Evolutionary conservation across 2,797 vertebrate genomes (phyloP), one percentile per base, ranked within the genome.

Genomic region (Artibeus lituratus): DNA sequence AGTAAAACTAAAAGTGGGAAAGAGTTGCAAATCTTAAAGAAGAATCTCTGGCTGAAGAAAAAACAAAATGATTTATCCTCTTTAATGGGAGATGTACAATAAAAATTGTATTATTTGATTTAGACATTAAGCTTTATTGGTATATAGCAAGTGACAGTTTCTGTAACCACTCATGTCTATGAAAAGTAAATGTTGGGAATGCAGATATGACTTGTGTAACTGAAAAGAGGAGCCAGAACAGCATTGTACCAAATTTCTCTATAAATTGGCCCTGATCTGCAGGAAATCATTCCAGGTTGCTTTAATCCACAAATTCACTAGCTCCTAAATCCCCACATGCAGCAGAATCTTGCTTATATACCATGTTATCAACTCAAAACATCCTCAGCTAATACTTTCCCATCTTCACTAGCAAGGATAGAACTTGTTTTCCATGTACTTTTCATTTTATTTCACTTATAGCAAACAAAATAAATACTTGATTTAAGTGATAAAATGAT

Each of bases 371-470:
- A 91, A 39, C n/a, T 74, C 53, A 65, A 94, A 49, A 67, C 12
- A 81, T 91, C n/a, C 51, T n/a, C 6, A 83, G 37, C 19, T 77
- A 91, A 78, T 26, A 39, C 35, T 87, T 90, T 90, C 12, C n/a
- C 19, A 18, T 77, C 24, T 90, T 90, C 18, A 53, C 67, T 42
- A 86, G 44, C 42, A 80, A 93, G 10, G 4, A 73, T 62, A n/a
- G n/a, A 69, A 76, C 47, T 86, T 92, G 16, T 42, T 94, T 87
- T 16, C 19, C 55, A 77, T 42, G 12, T 42, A 39, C 62, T 10
- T 69, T 81, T 95, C 29, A 87, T 77, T 96, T 92, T 8, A 53
- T 55, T 95, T 62, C 42, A 85, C 37, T 80, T 77, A 18, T 18
- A 85, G 47, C 21, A 67, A 80, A 93, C 10, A 85, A 83, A 92